Evolutionary conservation across 2,797 vertebrate genomes (phyloP).

Genomic region (Echeneis naucrates): DNA sequence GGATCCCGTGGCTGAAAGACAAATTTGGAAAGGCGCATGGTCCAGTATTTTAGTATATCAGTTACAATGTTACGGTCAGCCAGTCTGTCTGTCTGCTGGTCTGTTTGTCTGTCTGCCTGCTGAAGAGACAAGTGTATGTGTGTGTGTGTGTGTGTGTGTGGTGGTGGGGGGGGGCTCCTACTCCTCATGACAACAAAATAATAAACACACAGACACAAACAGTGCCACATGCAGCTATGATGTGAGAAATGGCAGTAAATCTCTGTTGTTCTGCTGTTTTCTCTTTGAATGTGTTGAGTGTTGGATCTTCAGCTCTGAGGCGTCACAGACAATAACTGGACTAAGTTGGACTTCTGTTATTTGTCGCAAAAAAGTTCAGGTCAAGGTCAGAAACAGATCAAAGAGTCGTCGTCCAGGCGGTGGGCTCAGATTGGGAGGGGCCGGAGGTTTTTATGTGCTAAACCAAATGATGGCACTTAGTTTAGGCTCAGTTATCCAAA

Average conservation of each 20-base stretch:
- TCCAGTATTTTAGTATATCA: conserved; percentile 74
- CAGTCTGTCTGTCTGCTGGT: conserved; percentile 67
- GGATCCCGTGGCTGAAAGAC: conserved; percentile 77
- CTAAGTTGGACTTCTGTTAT: background rate
- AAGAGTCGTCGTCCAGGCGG: background rate
- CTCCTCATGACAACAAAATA: conserved; percentile 38
- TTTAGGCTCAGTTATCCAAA: too few species aligned
- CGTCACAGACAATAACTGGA: too few species aligned
- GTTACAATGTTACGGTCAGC: conserved; percentile 75
- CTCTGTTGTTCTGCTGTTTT: background rate
- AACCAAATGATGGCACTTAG: background rate
- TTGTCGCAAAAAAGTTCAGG: background rate
- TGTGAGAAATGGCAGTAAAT: conserved; percentile 7
- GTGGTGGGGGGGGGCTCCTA: background rate
- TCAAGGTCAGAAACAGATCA: background rate
- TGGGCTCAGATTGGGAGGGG: too few species aligned
- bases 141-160: background rate
- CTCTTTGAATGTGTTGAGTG: too few species aligned
- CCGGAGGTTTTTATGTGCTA: background rate
- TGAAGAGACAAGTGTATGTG: conserved; percentile 5
- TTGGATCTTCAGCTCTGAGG: background rate
- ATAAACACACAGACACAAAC: conserved; percentile 31
- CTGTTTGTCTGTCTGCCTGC: conserved; percentile 42
- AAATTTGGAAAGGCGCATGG: conserved; percentile 77
- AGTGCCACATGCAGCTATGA: conserved; percentile 6